Base-by-base conservation (phyloP, 2,113 vertebrate species). In the Chionomys nivalis region DNA sequence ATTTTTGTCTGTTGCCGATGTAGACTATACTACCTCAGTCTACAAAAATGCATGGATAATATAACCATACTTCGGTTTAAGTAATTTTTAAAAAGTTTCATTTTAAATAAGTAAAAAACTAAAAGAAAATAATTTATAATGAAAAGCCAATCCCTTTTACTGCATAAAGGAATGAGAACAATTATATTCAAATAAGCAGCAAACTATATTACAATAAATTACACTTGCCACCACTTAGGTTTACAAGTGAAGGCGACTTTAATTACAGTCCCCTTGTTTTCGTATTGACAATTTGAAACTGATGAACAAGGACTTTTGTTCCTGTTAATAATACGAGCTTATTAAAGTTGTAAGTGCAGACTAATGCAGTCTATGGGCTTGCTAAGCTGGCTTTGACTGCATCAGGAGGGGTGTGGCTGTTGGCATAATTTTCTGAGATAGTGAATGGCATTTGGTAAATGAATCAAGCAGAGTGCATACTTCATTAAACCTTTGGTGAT, bases 321-420 rank as follows among this genome's bases (percentile, higher is more conserved):
- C 12, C 19, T n/a, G 39, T 7, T 42, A 36, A 39, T 5, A 1
- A 1, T 7, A 23, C 17, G 5, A 47, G 33, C 5, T 5, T 10
- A 4, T 58, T 49, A 14, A 2, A 39, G 21, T 87, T 63, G 31
- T 28, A 70, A 36, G 55, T 19, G 11, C 26, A 28, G 49, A 14
- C 4, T 17, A 65, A 31, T 2, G 7, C 3, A 0, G 26, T 13
- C 11, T 33, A 3, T 92, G 66, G 13, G 4, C 21, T 24, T 6
- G 13, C 33, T 23, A 0, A 7, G 3, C 31, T 13, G 42, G 31
- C 9, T 52, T 63, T 36, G 52, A 7, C 12, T 12, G 19, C 6
- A 1, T 8, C 82, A 21, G 1, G 3, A 31, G 33, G 1, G 13
- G 39, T 16, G 7, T 49, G 61, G 28, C 21, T 31, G 0, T 16